Evolutionary conservation across 2,113 vertebrate species (phyloP).

Genomic region (Canis aureus): DNA sequence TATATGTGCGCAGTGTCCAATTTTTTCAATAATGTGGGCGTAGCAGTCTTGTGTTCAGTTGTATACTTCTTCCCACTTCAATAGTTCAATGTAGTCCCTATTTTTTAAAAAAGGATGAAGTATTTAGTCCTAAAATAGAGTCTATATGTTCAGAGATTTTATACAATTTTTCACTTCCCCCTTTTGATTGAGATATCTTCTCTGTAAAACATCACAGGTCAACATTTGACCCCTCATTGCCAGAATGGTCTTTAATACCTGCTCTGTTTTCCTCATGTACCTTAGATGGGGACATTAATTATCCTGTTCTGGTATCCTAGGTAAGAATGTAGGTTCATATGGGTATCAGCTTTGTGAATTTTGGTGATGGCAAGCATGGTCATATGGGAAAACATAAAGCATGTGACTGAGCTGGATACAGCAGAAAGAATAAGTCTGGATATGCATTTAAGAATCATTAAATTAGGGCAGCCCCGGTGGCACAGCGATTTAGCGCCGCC

Average conservation of each 20-base stretch:
- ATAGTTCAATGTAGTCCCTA: background rate
- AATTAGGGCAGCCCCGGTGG: background rate
- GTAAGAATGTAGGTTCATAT: background rate
- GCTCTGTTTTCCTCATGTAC: background rate
- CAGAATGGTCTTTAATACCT: background rate
- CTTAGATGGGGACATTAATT: background rate
- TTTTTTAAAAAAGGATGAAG: background rate
- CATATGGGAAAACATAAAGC: background rate
- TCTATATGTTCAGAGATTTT: background rate
- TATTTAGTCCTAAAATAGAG: background rate
- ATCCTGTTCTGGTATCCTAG: background rate
- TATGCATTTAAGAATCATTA: background rate
- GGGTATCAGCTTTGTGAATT: background rate
- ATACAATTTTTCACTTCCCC: background rate
- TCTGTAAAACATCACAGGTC: background rate
- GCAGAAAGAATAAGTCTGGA: background rate
- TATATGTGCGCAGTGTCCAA: background rate
- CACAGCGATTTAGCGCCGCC: too few relatives aligned
- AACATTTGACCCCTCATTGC: background rate
- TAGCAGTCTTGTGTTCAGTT: background rate
- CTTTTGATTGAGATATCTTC: background rate
- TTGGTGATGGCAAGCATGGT: background rate
- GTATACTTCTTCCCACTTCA: background rate
- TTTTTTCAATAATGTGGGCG: background rate
- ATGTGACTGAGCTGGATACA: background rate